These are phyloP conservation scores for Kryptolebias marmoratus DNA, from an alignment of 2,113 vertebrate species.

Conservation along the genomic window DNA sequence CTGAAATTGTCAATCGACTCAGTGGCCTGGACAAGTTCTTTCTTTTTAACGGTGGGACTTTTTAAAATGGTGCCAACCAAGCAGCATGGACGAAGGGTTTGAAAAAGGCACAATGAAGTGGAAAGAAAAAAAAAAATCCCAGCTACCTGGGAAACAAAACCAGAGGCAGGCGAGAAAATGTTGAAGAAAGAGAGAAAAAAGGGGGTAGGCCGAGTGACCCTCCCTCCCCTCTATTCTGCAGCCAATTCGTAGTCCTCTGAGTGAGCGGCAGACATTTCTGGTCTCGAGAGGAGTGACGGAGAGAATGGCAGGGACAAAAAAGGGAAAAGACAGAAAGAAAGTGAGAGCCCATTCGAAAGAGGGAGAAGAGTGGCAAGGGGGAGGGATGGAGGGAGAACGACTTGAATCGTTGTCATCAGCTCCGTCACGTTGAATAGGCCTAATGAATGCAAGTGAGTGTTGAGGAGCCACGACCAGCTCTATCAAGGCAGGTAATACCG, in stretches of 20 bases:
- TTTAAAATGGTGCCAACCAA: conserved; percentile 77
- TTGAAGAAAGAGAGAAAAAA: conserved; percentile 53
- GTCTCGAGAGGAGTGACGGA: conserved; percentile 66
- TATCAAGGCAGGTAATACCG: conserved; percentile 96
- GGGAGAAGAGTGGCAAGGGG: conserved; percentile 80
- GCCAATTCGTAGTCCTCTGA: conserved; percentile 68
- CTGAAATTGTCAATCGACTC: conserved; percentile 81
- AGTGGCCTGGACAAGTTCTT: conserved; percentile 79
- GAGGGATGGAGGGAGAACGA: conserved; percentile 78
- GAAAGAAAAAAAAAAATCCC: conserved; percentile 37
- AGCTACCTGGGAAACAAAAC: conserved; percentile 81
- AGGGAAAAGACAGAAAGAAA: conserved; percentile 55
- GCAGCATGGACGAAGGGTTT: conserved; percentile 69
- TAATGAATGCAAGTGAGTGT: conserved; percentile 92
- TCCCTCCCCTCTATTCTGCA: conserved; percentile 64
- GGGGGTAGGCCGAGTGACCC: conserved; percentile 41
- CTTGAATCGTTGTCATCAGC: conserved; percentile 96
- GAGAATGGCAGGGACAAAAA: conserved; percentile 54
- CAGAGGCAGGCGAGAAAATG: conserved; percentile 67
- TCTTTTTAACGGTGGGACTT: conserved; percentile 65
- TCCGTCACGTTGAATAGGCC: conserved; percentile 93
- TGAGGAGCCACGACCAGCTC: conserved; percentile 89
- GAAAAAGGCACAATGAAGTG: conserved; percentile 74
- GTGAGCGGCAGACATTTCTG: conserved; percentile 67
- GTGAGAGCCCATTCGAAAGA: conserved; percentile 54